Conservation (phyloP, 2,797 vertebrate genomes). For the Phataginus tricuspis region DNA sequence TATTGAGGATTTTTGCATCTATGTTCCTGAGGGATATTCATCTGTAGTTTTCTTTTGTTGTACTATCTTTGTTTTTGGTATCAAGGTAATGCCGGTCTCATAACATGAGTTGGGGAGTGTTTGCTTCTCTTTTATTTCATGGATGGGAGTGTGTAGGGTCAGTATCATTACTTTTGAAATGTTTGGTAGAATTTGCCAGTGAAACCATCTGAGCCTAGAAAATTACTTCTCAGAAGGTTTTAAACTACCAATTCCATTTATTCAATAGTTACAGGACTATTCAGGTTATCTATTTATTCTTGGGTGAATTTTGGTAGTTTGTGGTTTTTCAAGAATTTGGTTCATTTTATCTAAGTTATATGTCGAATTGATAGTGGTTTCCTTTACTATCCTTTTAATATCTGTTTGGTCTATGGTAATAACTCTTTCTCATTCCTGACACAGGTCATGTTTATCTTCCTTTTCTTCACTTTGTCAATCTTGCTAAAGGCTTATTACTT, state of each 20-base stretch:
- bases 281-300: neutral
- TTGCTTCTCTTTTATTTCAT: neutral
- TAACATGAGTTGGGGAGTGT: neutral
- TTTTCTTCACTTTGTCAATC: neutral
- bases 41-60: neutral
- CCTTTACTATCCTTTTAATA: neutral
- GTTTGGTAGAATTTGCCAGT: neutral
- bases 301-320: neutral
- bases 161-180: neutral
- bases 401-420: neutral
- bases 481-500: neutral
- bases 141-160: neutral
- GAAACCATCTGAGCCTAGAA: neutral
- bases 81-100: neutral
- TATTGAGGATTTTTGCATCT: neutral
- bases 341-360: neutral
- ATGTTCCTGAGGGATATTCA: neutral
- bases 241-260: neutral
- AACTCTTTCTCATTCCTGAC: neutral
- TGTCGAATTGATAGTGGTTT: neutral
- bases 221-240: conserved; percentile 13
- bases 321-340: neutral
- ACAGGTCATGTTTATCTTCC: neutral
- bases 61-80: neutral
- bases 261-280: neutral